Percentiles rank a stretch among this genome's conserved stretches.
Evolutionary conservation across 2,888 invertebrate species (phyloP).

Genomic region (Sinopyrophorus schimmeli): DNA sequence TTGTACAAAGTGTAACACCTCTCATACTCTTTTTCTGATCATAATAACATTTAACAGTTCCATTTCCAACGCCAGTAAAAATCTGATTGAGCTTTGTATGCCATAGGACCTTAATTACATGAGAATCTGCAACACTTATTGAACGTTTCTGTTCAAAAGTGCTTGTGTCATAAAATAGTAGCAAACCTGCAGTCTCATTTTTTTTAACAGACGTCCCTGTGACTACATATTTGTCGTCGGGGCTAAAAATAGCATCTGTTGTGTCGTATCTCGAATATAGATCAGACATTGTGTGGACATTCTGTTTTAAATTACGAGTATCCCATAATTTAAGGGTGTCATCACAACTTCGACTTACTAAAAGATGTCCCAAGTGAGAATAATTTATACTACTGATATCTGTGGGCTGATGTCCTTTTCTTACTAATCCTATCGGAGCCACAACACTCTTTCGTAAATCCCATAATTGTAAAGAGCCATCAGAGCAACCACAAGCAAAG

Average conservation of each 20-base stretch:
- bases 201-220: constrained; percentile 84
- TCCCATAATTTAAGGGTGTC: constrained; percentile 97
- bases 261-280: constrained; percentile 85
- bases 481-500: constrained; percentile 89
- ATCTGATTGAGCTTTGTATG: constrained; percentile 98
- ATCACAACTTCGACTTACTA: constrained; percentile 86
- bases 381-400: constrained; percentile 86
- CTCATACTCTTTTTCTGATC: constrained; percentile 84
- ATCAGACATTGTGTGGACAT: constrained; percentile 68
- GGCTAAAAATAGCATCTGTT: constrained; percentile 85
- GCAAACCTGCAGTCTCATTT: constrained; percentile 63
- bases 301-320: constrained; percentile 77
- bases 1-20: constrained; percentile 88
- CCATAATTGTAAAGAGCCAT: constrained; percentile 98
- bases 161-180: constrained; percentile 79
- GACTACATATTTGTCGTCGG: constrained; percentile 85
- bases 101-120: constrained; percentile 89
- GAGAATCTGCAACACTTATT: constrained; percentile 77
- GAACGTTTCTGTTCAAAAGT: constrained; percentile 74
- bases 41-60: constrained; percentile 87
- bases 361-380: constrained; percentile 77
- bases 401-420: constrained; percentile 78
- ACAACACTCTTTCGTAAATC: constrained; percentile 91
- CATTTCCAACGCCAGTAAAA: constrained; percentile 90
- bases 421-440: constrained; percentile 76